A percentile compares a stretch with the other conserved stretches of the same genome.
phyloP scores from a whole-genome alignment of 2,113 vertebrate species.

The Podarcis muralis region DNA sequence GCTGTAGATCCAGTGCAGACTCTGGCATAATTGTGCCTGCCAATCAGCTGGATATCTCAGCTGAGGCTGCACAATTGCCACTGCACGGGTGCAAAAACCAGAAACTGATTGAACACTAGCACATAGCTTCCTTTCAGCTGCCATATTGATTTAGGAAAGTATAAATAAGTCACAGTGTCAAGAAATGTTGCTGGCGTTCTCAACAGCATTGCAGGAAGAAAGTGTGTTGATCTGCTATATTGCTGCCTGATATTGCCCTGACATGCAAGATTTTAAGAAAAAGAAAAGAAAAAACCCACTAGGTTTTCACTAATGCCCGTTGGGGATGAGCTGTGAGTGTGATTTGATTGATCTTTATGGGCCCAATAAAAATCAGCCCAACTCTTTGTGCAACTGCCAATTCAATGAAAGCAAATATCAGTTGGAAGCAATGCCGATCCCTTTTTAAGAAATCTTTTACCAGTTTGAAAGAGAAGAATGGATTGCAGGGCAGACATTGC shows the following conservation, averaged over 20 bases:
- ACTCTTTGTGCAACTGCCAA: neutral
- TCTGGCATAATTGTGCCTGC: neutral
- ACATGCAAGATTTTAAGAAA: neutral
- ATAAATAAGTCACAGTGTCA: neutral
- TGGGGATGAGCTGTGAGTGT: neutral
- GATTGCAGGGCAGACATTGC: conserved; percentile 38
- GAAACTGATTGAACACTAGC: neutral
- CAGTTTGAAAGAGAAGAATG: neutral
- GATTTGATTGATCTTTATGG: neutral
- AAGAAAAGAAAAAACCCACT: neutral
- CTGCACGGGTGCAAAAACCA: neutral
- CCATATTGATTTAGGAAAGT: neutral
- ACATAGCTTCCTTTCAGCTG: neutral
- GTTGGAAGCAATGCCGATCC: neutral
- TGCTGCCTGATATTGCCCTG: neutral
- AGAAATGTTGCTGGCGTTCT: neutral
- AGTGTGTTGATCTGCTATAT: neutral
- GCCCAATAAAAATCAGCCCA: neutral
- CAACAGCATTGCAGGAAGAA: neutral
- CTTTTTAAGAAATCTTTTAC: conserved; percentile 23
- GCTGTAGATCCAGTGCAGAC: too few species aligned
- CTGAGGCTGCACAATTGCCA: neutral
- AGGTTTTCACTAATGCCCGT: neutral
- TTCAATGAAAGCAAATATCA: neutral
- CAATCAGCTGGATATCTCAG: neutral